phyloP scores from a whole-genome alignment of 2,888 invertebrate genomes.

The Eupelmus urozonus region DNA sequence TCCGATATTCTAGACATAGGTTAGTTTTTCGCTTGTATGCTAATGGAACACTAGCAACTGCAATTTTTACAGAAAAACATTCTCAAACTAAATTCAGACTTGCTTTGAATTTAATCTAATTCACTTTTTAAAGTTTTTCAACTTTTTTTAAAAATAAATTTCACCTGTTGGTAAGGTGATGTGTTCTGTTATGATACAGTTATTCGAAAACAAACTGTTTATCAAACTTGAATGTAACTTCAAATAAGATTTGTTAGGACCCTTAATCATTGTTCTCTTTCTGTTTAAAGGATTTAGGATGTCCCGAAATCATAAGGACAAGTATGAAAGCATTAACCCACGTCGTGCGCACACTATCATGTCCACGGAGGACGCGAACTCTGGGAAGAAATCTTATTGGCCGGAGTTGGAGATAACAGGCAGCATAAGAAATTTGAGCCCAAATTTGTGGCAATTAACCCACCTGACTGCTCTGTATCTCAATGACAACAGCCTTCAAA shows the following conservation, averaged over 20 bases:
- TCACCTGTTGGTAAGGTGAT: background rate
- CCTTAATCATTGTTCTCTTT: conserved; percentile 38
- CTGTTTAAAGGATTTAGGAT: conserved; percentile 75
- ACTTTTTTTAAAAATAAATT: conserved; percentile 9
- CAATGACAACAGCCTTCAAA: conserved; percentile 95
- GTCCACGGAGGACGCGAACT: conserved; percentile 94
- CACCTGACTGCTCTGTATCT: conserved; percentile 96
- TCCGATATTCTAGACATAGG: conserved; percentile 49
- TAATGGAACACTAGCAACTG: background rate
- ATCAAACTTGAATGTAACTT: background rate
- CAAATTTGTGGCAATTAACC: conserved; percentile 92
- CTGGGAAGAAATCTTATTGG: conserved; percentile 96
- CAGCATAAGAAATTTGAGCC: conserved; percentile 95
- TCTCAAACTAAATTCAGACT: background rate
- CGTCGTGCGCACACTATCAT: conserved; percentile 93
- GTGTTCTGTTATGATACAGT: background rate
- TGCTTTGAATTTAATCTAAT: background rate
- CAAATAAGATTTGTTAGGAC: background rate
- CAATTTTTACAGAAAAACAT: background rate
- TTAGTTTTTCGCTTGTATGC: conserved; percentile 50
- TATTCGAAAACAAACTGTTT: background rate
- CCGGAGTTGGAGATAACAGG: conserved; percentile 95
- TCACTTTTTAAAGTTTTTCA: conserved; percentile 19
- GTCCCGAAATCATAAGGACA: conserved; percentile 87
- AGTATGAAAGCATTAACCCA: conserved; percentile 89